A percentile compares a stretch with the other conserved stretches of the same genome.
phyloP scores from a whole-genome alignment of 2,797 vertebrate species.

The Poecilia velifera region DNA sequence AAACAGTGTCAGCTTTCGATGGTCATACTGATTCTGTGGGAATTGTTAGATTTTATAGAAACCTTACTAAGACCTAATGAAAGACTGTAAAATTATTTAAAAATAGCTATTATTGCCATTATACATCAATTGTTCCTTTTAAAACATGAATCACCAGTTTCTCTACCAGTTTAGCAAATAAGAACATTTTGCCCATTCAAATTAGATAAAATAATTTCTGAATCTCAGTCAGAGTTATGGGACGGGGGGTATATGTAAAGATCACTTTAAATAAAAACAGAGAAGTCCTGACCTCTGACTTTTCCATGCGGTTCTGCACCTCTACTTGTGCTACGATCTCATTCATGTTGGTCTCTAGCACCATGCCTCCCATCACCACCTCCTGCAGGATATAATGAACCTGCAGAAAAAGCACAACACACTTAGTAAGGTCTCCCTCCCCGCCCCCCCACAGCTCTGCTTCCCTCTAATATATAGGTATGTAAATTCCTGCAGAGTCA shows the following conservation, averaged over 20 bases:
- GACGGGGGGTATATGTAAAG: background rate
- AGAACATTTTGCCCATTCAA: background rate
- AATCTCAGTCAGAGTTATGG: background rate
- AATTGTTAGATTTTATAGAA: background rate
- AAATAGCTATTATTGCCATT: background rate
- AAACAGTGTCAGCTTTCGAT: background rate
- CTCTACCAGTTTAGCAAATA: background rate
- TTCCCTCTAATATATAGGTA: background rate
- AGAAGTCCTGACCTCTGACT: constrained; percentile 86
- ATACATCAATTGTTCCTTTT: background rate
- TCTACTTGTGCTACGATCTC: constrained; percentile 93
- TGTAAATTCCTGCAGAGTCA: background rate
- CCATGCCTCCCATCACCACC: constrained; percentile 96
- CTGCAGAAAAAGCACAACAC: constrained; percentile 63
- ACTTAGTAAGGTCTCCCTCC: background rate
- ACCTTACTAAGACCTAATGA: background rate
- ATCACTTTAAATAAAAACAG: background rate
- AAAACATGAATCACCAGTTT: background rate
- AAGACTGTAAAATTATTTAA: background rate
- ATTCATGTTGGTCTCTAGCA: constrained; percentile 96
- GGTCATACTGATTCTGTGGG: background rate
- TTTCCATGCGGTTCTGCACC: constrained; percentile 92
- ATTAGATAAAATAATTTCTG: background rate
- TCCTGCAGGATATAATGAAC: constrained; percentile 95
- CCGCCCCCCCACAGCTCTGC: background rate